Evolutionary conservation across 2,888 invertebrate species (phyloP), one percentile per base, ranked within the genome.

Genomic region (Nomada fucata): DNA sequence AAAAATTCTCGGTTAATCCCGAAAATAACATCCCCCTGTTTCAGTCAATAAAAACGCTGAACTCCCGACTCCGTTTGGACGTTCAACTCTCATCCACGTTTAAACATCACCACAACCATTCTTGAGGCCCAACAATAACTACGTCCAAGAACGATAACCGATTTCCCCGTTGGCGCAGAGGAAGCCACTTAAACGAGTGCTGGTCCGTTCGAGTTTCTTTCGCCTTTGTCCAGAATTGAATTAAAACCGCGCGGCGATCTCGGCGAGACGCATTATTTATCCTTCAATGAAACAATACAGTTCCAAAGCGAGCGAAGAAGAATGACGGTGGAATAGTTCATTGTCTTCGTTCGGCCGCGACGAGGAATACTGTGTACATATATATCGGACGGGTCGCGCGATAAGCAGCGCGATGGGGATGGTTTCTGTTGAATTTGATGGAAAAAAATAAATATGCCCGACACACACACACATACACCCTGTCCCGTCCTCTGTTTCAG

Each of bases 241-340:
- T 85, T 82, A 82, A 85, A 76, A 70, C 75, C 61, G 68, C 78
- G 50, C 61, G 44, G 20, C 42, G 60, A 68, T 74, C 65, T 64
- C 44, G n/a, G 26, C n/a, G 73, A 50, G 67, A 64, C 72, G 69
- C 69, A 59, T 83, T 83, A 74, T 83, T 84, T 77, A 74, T 77
- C 67, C 69, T 73, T 26, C 52, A 47, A 50, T 53, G 53, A 70
- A 83, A 79, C 76, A 82, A 83, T 67, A 74, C 63, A n/a, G 26
- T 59, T n/a, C 26, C 20, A n/a, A 42, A 60, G 61, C 20, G 29
- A n/a, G 36, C 50, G n/a, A 50, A 47, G 23, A 26, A 55, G 44
- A 55, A 60, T 26, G 42, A 55, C n/a, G 7, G 11, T n/a, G 26
- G 23, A 61, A 70, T 29, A 50, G 60, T 70, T 76, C 70, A 83